Evolutionary conservation across 2,797 vertebrate genomes (phyloP), one percentile per base, ranked within the genome.

Genomic region (Cynopterus sphinx): DNA sequence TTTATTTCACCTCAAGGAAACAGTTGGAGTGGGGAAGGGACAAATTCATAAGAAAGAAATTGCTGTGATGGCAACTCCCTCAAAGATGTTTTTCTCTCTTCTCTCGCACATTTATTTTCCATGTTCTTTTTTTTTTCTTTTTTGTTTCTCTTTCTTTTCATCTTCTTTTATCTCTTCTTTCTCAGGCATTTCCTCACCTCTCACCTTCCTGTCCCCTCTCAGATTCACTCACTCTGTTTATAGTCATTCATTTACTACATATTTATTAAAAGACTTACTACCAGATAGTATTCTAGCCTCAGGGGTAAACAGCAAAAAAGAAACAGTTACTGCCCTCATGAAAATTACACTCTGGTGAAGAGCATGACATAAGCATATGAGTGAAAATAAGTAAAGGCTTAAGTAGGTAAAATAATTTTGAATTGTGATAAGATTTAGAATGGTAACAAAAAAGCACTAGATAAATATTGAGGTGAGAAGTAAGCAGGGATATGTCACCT

Each of bases 391-490:
- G 1, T 15, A 78, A 94, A 86, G 15, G n/a, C 33, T 28, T 22
- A 46, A 24, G 17, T 43, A 53, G 36, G 26, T 28, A 51, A 86
- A 65, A 65, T 77, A 39, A 53, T 79, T 89, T 70, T 63, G 71
- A 39, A 67, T 3, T 87, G 57, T 79, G 39, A 0, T 73, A 39
- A 59, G 11, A 51, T 51, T 86, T 68, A 28, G 28, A 71, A 79
- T 21, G 41, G 12, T 75, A 84, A 84, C 26, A 79, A 94, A 90
- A 88, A 70, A 57, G 21, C 19, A 79, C 31, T 31, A 21, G 28
- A 39, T 74, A 43, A 36, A 61, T 17, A 22, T 22, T 53, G 24
- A 10, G 59, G 17, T 83, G 39, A 87, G 26, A 33, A 16, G 2
- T 16, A 43, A 65, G 36, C n/a, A 67, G 1, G 12, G 3, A 1